These are phyloP conservation scores for Pipistrellus kuhlii DNA, from an alignment of 2,797 vertebrate species.

Conservation along the genomic window DNA sequence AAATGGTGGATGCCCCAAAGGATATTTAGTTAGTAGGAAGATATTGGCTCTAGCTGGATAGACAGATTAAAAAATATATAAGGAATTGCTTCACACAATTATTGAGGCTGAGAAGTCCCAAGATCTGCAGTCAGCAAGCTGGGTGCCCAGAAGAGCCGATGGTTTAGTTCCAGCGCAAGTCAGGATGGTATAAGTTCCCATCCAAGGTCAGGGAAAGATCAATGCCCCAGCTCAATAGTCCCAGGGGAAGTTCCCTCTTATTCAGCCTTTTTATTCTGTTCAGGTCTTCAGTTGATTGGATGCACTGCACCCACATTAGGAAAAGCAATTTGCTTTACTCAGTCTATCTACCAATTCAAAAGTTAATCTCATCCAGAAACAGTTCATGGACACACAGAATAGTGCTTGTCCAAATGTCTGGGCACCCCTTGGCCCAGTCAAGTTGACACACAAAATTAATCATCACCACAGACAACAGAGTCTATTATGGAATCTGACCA, in stretches of 20 bases:
- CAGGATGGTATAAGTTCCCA: not conserved
- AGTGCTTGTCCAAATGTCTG: constrained; percentile 8
- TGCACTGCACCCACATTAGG: not conserved
- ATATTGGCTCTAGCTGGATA: not conserved
- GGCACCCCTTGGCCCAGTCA: not conserved
- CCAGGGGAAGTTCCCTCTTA: not conserved
- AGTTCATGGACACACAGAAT: not conserved
- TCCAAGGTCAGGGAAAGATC: not conserved
- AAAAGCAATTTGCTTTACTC: not conserved
- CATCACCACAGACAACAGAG: not conserved
- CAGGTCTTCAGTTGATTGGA: not conserved
- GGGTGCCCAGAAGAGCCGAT: not conserved
- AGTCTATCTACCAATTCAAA: not conserved
- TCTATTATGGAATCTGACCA: constrained; percentile 2
- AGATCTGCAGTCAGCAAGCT: not conserved
- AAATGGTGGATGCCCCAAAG: not conserved
- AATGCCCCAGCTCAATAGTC: not conserved
- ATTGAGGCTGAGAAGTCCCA: not conserved
- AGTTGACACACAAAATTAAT: not conserved
- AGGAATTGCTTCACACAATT: not conserved
- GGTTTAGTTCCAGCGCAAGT: not conserved
- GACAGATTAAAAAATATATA: not conserved
- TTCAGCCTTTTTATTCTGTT: not conserved
- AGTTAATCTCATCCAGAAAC: not conserved
- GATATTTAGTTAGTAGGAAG: not conserved